Evolutionary conservation across 2,113 vertebrate species (phyloP), one percentile per base, ranked within the genome.

Genomic region (Junco hyemalis): DNA sequence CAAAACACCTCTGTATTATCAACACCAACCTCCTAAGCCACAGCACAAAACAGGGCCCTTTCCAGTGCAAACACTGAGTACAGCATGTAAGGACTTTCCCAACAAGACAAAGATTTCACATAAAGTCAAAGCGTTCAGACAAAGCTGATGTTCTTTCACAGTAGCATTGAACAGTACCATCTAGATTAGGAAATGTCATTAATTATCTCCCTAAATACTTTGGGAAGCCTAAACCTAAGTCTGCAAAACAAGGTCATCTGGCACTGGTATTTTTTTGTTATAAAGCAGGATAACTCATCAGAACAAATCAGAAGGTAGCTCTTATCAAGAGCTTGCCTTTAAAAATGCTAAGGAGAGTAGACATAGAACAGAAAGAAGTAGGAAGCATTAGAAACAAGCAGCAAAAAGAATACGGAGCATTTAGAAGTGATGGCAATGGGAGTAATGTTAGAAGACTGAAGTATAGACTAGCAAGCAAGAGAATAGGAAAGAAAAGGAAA

Each of bases 181-280:
- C 53, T 72, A 92, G 89, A 93, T 91, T 61, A 93, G 48, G 48
- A 79, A 89, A 71, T 14, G 36, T 8, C 53, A 69, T 56, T 76
- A 26, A 70, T 64, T 95, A 89, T 93, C 50, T 85, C 53, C 48
- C 54, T 61, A 87, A 64, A n/a, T 71, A 26, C 57, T 65, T 0
- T 4, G 48, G 48, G 53, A 92, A 95, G 81, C 40, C 81, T 93
- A 95, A 96, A 87, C 65, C 29, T 72, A 68, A 56, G 89, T 72
- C 81, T 85, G 50, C 4, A 5, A 72, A 92, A 69, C 73, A 92
- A 93, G 89, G 95, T 78, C 86, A 91, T 61, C 36, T 35, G 59
- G 20, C 31, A 48, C 7, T 31, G 29, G 81, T 80, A 42, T 86
- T 77, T n/a, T 38, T 61, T 54, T 64, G 14, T 31, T 76, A 14